Base-by-base conservation (phyloP, 2,888 invertebrate species). In the Apodemia zela region DNA sequence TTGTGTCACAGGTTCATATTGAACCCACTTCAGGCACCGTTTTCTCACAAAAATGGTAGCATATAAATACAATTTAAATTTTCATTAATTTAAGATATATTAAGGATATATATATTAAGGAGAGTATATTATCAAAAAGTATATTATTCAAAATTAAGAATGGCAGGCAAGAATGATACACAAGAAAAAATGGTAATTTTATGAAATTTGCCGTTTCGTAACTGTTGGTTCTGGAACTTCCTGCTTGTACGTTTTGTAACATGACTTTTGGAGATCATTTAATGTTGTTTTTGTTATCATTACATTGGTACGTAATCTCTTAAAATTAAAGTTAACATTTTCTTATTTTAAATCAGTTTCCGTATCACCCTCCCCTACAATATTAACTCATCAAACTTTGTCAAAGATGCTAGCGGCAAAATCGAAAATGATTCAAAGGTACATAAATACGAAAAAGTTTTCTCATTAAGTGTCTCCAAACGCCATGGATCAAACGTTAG, bases 171-270 rank as follows among this genome's bases (percentile, higher is more conserved):
- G 33, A 33, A 33, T 1, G 33, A 8, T 10, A 33, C 7, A 33
- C 33, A 33, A 2, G 10, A 33, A 33, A 33, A 33, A 33, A 33
- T 21, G 10, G 8, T 10, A 33, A 33, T 10, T 38, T 13, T 35
- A 2, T 35, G 1, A 11, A 8, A 5, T 4, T 38, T 13, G 3
- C 13, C 3, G 13, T 38, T 13, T 38, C 13, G 38, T 38, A 13
- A 11, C 2, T 38, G 13, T 38, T 35, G 6, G 64, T 65, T 63
- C 60, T 67, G 64, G 65, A 61, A 66, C 49, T 63, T 64, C 61
- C 29, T 65, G 69, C 71, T 71, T 72, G 47, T 65, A 57, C 59
- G 64, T 65, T 66, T 38, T 62, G 67, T 70, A 64, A 63, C 62
- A 65, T 66, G 67, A 62, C 65, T 65, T 69, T 68, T 65, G 67